A percentile compares a stretch with the other conserved stretches of the same genome.
Conservation (phyloP, 2,797 vertebrate genomes). For the Lepus townsendii region DNA sequence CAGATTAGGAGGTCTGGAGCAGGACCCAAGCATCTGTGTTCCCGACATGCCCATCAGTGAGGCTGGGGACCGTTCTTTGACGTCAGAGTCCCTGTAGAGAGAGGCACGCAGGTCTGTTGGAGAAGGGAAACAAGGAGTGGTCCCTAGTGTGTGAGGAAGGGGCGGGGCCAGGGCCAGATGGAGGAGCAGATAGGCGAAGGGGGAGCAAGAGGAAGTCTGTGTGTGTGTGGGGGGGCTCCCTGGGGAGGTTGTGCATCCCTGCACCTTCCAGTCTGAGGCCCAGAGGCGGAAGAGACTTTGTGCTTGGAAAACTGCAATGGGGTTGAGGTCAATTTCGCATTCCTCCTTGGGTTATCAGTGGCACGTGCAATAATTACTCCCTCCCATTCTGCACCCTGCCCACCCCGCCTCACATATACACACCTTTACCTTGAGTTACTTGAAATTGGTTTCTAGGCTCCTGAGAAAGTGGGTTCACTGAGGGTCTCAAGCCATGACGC, state of each 20-base stretch:
- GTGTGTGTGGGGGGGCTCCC: neutral
- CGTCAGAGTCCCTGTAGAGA: neutral
- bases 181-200: neutral
- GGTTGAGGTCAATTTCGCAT: neutral
- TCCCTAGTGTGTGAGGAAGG: accelerated
- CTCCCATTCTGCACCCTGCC: neutral
- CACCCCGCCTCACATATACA: no score
- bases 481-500: no score
- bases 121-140: neutral
- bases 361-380: neutral
- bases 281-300: neutral
- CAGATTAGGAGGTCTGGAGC: neutral
- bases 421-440: neutral
- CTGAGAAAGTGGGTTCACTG: neutral
- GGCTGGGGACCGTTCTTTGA: neutral
- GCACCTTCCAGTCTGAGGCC: neutral
- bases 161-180: neutral
- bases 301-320: neutral
- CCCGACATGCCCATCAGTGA: neutral
- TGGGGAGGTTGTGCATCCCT: neutral
- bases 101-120: neutral
- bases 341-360: neutral
- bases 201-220: neutral
- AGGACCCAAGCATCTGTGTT: neutral
- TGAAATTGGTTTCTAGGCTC: neutral